A percentile compares a stretch with the other conserved stretches of the same genome.
These are phyloP conservation scores for Litoditis marina DNA, from an alignment of 2,888 invertebrate species.

Conservation along the genomic window DNA sequence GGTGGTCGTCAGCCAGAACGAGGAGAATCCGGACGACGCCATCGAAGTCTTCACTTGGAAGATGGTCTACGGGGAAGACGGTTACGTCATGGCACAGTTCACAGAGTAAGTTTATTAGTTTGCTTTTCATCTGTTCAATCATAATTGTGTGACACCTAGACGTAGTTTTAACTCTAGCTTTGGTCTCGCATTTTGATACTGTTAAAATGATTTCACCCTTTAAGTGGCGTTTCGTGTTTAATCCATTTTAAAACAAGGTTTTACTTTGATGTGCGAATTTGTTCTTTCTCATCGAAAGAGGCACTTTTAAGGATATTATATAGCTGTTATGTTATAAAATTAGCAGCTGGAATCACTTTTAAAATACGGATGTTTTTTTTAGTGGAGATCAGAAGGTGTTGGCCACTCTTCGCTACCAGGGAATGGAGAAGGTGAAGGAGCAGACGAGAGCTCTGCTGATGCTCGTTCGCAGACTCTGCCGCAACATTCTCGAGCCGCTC, in stretches of 20 bases:
- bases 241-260: too few species aligned
- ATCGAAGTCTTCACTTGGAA: constrained; percentile 7
- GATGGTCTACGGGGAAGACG: constrained; percentile 2
- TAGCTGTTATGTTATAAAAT: too few species aligned
- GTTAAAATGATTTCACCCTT: not conserved
- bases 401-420: not conserved
- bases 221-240: too few species aligned
- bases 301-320: too few species aligned
- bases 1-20: not conserved
- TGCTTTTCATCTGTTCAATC: too few species aligned
- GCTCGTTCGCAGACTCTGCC: not conserved
- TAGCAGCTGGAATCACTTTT: not conserved
- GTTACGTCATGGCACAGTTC: not conserved
- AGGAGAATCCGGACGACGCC: not conserved
- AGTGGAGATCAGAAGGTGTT: not conserved
- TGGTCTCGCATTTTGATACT: not conserved
- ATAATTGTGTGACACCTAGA: not conserved
- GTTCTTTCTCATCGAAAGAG: too few species aligned
- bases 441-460: not conserved
- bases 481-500: not conserved
- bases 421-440: not conserved
- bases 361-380: not conserved
- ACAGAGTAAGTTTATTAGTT: not conserved
- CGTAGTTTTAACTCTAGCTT: not conserved
- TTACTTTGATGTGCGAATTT: too few species aligned